phyloP scores from a whole-genome alignment of 2,888 invertebrate species.

The Dermolepida albohirtum region DNA sequence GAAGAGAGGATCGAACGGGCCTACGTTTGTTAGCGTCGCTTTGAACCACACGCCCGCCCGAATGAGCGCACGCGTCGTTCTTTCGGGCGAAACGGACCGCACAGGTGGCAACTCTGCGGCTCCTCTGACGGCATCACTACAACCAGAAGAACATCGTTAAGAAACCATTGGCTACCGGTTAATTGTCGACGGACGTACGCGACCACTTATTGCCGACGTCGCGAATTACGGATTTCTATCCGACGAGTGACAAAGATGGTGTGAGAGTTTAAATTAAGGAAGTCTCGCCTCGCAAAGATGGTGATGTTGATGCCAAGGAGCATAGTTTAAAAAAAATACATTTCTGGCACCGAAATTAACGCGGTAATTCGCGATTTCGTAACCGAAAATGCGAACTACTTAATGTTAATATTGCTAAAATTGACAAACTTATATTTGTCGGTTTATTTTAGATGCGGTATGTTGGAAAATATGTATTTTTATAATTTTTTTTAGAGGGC shows the following conservation, averaged over 20 bases:
- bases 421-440: too few relatives aligned
- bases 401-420: too few relatives aligned
- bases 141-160: constrained; percentile 23
- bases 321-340: background rate
- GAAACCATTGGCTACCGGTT: constrained; percentile 15
- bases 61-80: constrained; percentile 57
- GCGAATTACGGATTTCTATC: constrained; percentile 2
- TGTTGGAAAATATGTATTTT: too few relatives aligned
- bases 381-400: too few relatives aligned
- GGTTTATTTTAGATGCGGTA: too few relatives aligned
- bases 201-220: background rate
- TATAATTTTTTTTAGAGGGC: too few relatives aligned
- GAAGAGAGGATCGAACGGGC: constrained; percentile 62
- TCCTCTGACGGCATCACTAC: constrained; percentile 19
- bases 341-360: too few relatives aligned
- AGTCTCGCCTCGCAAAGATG: too few relatives aligned
- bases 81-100: constrained; percentile 51
- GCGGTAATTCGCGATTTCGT: too few relatives aligned
- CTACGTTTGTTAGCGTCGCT: constrained; percentile 38
- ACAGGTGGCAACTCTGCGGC: constrained; percentile 60
- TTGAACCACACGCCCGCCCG: constrained; percentile 57
- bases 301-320: background rate
- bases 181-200: constrained; percentile 5
- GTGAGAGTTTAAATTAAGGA: too few relatives aligned
- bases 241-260: background rate